Base-by-base conservation (phyloP, 2,113 vertebrate genomes). In the Thalassoma bifasciatum region DNA sequence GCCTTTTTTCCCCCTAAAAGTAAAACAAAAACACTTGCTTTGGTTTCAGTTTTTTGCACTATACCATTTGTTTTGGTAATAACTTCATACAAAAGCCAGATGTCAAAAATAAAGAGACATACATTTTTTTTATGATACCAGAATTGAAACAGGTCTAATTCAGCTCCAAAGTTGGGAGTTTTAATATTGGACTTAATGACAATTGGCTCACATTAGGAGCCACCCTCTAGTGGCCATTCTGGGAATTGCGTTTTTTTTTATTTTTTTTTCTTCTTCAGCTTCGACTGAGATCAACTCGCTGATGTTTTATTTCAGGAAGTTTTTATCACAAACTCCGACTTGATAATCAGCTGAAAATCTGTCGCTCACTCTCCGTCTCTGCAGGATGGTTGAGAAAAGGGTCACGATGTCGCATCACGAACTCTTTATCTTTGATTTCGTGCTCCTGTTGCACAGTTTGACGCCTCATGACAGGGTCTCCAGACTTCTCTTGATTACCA, bases 401-500 rank as follows among this genome's bases (percentile, higher is more conserved):
- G 69, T 88, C 74, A 77, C 19, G 2, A 34, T 69, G 77, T 64
- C 24, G 49, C 26, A 63, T 68, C 49, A 61, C 53, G 11, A 56
- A 11, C 23, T 1, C 19, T 14, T 70, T 21, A 44, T 57, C 23
- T 60, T 16, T 16, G 19, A 8, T 52, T 36, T 60, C 19, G 13
- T 16, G 14, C 54, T 57, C 64, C 12, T 30, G 42, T 52, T 52
- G 26, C 54, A 46, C 21, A 24, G 63, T 17, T 19, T 54, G 22
- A 62, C 67, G 53, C 2, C 34, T 71, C 17, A 49, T 21, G 46
- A 49, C 12, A 44, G 36, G 47, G 58, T 79, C 24, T 50, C 49
- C 38, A 70, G 60, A 24, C 79, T 50, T 81, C 49, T 66, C 59
- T 71, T 87, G 81, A 90, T 88, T 83, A 83, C 46, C 59, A 59